Evolutionary conservation across 2,113 vertebrate species (phyloP).

Genomic region (Panthera tigris): DNA sequence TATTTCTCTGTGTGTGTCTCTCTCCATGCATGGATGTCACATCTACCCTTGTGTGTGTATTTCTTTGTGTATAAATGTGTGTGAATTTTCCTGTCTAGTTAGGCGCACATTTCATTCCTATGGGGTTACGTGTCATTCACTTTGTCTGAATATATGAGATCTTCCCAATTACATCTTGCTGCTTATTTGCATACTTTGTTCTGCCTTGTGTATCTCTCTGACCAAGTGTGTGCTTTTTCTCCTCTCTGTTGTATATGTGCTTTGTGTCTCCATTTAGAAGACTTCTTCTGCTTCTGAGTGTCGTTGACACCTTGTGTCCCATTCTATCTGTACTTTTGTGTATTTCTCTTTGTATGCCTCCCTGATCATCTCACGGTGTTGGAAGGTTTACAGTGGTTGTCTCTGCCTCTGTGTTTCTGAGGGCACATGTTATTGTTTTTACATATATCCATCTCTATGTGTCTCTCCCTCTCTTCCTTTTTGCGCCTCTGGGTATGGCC

Average conservation of each 20-base stretch:
- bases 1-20: background rate
- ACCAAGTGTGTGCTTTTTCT: background rate
- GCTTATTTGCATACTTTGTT: background rate
- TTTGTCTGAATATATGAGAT: background rate
- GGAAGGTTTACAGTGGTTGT: background rate
- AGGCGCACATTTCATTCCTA: background rate
- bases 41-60: background rate
- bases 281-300: background rate
- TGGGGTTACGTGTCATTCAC: background rate
- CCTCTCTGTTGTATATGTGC: background rate
- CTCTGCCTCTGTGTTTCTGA: background rate
- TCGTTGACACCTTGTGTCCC: background rate
- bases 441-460: background rate
- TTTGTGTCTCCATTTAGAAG: background rate
- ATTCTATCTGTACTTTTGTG: background rate
- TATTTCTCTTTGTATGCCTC: background rate
- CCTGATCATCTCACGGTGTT: background rate
- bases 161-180: background rate
- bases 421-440: background rate
- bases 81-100: background rate
- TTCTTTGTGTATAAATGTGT: background rate
- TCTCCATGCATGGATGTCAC: background rate
- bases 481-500: background rate
- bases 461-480: background rate
- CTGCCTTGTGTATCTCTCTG: background rate